phyloP scores from a whole-genome alignment of 2,797 vertebrate species.

The Scyliorhinus canicula region DNA sequence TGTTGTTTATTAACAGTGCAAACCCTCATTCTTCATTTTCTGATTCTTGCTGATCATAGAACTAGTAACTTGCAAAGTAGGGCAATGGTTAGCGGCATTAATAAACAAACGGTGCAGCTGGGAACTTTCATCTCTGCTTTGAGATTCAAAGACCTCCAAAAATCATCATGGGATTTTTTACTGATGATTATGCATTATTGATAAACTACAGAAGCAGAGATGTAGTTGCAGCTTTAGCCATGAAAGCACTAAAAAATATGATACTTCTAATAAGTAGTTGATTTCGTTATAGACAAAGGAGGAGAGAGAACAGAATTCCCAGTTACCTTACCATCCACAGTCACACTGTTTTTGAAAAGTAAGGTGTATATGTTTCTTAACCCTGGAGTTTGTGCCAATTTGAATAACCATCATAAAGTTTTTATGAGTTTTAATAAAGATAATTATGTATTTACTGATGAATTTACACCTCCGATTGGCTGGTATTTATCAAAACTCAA shows the following conservation, averaged over 20 bases:
- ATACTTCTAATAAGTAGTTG: not conserved
- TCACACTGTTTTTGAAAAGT: too few relatives aligned
- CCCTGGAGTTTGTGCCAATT: too few relatives aligned
- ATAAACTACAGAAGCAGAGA: not conserved
- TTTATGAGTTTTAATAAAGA: too few relatives aligned
- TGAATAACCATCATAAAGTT: too few relatives aligned
- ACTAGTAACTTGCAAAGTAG: not conserved
- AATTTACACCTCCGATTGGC: too few relatives aligned
- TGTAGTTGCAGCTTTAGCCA: not conserved
- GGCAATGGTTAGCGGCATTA: slow-evolving; percentile 9
- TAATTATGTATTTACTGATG: too few relatives aligned
- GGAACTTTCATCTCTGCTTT: not conserved
- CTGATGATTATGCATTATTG: not conserved
- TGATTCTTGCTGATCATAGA: not conserved
- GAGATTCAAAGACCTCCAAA: slow-evolving; percentile 3
- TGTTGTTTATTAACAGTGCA: not conserved
- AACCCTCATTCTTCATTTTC: not conserved
- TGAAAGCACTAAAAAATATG: not conserved
- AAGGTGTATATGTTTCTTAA: too few relatives aligned
- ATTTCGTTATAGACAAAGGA: not conserved
- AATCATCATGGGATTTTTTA: not conserved
- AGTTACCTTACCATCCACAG: too few relatives aligned
- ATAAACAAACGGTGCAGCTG: not conserved
- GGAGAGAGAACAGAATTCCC: too few relatives aligned
- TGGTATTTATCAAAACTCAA: too few relatives aligned